Evolutionary conservation across 2,797 vertebrate species (phyloP), one percentile per base, ranked within the genome.

Genomic region (Forpus xanthops): DNA sequence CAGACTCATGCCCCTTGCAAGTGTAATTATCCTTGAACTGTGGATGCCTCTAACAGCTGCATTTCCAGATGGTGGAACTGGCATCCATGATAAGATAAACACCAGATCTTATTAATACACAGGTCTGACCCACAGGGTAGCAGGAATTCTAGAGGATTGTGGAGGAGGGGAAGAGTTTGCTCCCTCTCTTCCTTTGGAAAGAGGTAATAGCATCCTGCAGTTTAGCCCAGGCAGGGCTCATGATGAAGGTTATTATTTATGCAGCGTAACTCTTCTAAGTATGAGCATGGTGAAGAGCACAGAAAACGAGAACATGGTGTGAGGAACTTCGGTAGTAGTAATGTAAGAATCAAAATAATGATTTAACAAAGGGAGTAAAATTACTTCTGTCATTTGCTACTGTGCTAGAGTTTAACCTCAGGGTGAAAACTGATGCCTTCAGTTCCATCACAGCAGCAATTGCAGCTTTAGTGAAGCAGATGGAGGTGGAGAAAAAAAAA

Each of bases 391-490:
- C 6, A 8, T 82, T 90, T 91, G 49, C 56, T 71, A 4, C 85
- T 25, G 18, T 76, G 70, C 55, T 47, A 17, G 39, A 76, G 28
- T 91, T 86, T 82, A 79, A 87, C 78, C 68, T 67, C 61, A 2
- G 71, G 77, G 74, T 94, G 75, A 88, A 89, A 93, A 64, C 61
- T 1, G 2, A 39, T 85, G 72, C 65, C 55, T 94, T 67, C 52
- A 65, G 8, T 76, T 86, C 74, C 30, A 15, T 73, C 9, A 0
- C 74, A 85, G 85, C 85, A 94, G 82, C 52, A 67, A 12, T 75
- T n/a, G 23, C 55, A 87, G 83, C 75, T 85, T 80, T 61, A 85
- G 39, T 55, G 80, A 76, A 91, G 91, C 91, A 91, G 92, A 93
- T 96, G 91, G 83, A 58, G 76, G 23, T 85, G 56, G 31, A 9